phyloP scores from a whole-genome alignment of 2,797 vertebrate genomes.

The Balearica regulorum region DNA sequence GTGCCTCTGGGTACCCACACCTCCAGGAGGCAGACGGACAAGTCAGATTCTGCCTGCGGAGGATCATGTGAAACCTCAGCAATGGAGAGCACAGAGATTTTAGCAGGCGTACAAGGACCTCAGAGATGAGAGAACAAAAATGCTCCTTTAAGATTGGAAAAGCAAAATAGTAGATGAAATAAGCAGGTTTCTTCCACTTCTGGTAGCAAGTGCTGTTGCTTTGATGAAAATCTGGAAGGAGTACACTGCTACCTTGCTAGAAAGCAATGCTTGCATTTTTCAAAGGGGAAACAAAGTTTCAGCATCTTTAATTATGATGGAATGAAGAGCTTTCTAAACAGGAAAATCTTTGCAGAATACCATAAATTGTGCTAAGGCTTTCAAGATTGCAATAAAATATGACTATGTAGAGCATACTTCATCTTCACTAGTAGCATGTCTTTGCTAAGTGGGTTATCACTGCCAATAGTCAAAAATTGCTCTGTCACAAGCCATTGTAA shows the following conservation, averaged over 20 bases:
- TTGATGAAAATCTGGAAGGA: neutral
- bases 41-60: neutral
- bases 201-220: neutral
- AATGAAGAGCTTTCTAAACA: neutral
- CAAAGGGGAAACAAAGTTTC: neutral
- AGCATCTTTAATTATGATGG: neutral
- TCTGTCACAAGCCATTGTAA: neutral
- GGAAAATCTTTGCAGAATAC: neutral
- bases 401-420: neutral
- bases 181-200: neutral
- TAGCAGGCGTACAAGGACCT: neutral
- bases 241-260: neutral
- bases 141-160: neutral
- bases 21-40: neutral
- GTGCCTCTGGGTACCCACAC: neutral
- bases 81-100: neutral
- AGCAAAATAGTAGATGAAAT: neutral
- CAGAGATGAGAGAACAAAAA: neutral
- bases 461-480: neutral
- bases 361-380: neutral
- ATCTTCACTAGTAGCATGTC: neutral
- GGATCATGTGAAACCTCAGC: neutral
- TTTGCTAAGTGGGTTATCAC: neutral
- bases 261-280: neutral
- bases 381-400: neutral